Evolutionary conservation across 2,888 invertebrate genomes (phyloP), one percentile per base, ranked within the genome.

Genomic region (Acrocera orbiculus): DNA sequence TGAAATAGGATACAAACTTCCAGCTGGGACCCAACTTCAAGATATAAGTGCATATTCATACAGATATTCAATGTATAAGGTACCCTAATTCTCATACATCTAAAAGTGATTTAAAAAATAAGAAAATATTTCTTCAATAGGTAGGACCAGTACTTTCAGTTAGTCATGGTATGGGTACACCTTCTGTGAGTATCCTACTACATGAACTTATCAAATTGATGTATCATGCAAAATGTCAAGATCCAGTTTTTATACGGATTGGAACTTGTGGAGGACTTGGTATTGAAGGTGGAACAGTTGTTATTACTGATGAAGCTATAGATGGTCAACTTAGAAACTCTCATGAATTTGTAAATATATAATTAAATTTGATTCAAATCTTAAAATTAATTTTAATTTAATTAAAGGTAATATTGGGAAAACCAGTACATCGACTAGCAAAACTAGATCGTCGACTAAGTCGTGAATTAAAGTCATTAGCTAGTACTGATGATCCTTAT

Each of bases 181-280:
- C 96, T 5, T 96, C 96, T 0, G 76, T 95, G 35, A 86, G 89
- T 32, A 93, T 98, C 46, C 67, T 96, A 34, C 71, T 98, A 37
- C 90, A 95, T 57, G 96, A 98, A 65, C 68, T 92, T 41, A 87
- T 95, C 53, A 98, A 98, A 63, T 65, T 98, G 47, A 83, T 98
- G 79, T 78, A 82, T 53, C 82, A 87, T 52, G 90, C 96, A 25
- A 78, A 73, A 53, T 80, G 75, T 41, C 70, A 69, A 40, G 86
- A 89, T 57, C 90, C 93, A 0, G 68, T 87, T 36, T 90, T 95
- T 68, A 81, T 95, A 63, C 71, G 96, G 43, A 79, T 96, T 50
- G 80, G 80, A 33, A 96, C 95, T 0, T 90, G 90, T 49, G 95
- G 95, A 8, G 93, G 93, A 24, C 69, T 95, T 43, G 92, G 92